Evolutionary conservation across 2,113 vertebrate genomes (phyloP).

Genomic region (Leuciscus idus): DNA sequence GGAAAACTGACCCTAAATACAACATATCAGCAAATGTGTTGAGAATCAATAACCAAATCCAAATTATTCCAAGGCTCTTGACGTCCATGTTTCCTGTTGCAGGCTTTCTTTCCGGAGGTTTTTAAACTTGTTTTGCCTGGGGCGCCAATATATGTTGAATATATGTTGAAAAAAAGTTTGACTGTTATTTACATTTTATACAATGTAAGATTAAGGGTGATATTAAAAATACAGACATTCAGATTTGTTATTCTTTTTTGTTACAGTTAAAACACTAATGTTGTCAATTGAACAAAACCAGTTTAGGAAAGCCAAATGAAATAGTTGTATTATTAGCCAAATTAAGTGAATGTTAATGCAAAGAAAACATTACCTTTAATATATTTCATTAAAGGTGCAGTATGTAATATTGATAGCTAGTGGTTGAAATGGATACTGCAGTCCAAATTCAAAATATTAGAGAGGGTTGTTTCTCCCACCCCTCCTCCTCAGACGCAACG

Average conservation of each 20-base stretch:
- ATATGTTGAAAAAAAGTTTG: too few species aligned
- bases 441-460: too few species aligned
- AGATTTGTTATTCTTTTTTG: neutral
- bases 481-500: too few species aligned
- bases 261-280: neutral
- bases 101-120: neutral
- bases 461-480: too few species aligned
- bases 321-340: neutral
- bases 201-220: neutral
- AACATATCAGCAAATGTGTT: neutral
- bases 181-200: neutral
- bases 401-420: too few species aligned
- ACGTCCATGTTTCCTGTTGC: neutral
- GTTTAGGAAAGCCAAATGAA: neutral
- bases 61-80: slow-evolving; percentile 3
- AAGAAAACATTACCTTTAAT: neutral
- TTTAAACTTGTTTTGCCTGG: neutral
- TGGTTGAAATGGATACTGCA: too few species aligned
- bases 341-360: neutral
- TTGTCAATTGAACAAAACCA: neutral
- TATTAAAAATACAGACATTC: neutral
- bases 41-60: slow-evolving; percentile 9
- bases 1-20: slow-evolving; percentile 17
- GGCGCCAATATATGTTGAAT: neutral
- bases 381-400: neutral